Conservation (phyloP, 2,797 vertebrate species). For the Crypturellus tataupa region DNA sequence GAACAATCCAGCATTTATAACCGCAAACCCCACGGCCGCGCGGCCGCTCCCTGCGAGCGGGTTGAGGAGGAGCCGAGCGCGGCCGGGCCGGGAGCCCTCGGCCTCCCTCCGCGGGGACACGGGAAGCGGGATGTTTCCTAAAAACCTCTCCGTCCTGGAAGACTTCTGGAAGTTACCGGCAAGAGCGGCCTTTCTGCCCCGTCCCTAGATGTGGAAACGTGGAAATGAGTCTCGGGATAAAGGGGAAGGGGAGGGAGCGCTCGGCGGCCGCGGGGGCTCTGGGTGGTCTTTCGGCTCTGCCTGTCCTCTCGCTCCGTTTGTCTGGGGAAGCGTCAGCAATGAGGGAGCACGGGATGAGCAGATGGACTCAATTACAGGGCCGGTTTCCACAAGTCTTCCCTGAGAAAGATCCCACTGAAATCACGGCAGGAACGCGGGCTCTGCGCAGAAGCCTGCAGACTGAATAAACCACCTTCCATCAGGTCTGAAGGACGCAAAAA, state of each 20-base stretch:
- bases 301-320: conserved; percentile 24
- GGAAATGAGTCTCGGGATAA: neutral
- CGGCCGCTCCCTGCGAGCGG: conserved; percentile 30
- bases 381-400: conserved; percentile 9
- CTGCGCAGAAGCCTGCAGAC: neutral
- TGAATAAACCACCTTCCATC: neutral
- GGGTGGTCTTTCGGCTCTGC: conserved; percentile 49
- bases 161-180: conserved; percentile 30
- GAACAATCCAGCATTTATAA: conserved; percentile 55
- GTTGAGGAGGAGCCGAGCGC: neutral
- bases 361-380: conserved; percentile 23
- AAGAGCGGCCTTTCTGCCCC: neutral
- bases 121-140: conserved; percentile 10
- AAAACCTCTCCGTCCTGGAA: neutral
- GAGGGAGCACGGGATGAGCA: neutral
- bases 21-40: conserved; percentile 49
- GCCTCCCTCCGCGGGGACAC: conserved; percentile 25
- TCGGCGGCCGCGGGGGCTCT: conserved; percentile 8
- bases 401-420: conserved; percentile 10
- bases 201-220: neutral
- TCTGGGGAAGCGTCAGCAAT: conserved; percentile 10
- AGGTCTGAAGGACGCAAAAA: neutral
- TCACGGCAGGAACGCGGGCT: neutral
- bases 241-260: neutral
- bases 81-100: neutral